phyloP scores from a whole-genome alignment of 2,113 vertebrate genomes.

The Sinosuthora webbiana region DNA sequence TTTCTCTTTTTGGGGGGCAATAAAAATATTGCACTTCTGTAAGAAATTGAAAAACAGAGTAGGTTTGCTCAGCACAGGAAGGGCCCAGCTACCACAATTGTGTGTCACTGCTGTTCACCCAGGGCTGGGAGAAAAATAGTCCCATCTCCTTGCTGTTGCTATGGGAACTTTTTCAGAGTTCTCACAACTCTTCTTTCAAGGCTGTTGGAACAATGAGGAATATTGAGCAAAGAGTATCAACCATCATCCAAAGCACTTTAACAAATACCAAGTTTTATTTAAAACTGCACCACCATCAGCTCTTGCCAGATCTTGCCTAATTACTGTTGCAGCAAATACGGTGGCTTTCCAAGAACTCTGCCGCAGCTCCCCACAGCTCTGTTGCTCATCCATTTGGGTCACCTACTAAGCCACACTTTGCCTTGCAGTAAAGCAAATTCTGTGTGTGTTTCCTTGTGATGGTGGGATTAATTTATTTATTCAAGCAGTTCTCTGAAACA shows the following conservation, averaged over 20 bases:
- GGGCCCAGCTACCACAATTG: neutral
- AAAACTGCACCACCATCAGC: neutral
- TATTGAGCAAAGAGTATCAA: neutral
- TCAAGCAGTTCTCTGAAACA: neutral
- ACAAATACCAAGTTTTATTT: constrained; percentile 37
- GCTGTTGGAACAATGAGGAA: constrained; percentile 32
- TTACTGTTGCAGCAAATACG: neutral
- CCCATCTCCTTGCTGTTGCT: constrained; percentile 44
- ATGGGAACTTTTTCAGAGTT: constrained; percentile 46
- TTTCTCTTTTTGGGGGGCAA: neutral
- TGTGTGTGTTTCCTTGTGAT: neutral
- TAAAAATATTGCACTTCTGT: neutral
- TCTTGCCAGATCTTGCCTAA: neutral
- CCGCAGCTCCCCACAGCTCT: constrained; percentile 32
- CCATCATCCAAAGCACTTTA: neutral
- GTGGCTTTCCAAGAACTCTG: constrained; percentile 34
- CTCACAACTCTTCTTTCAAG: constrained; percentile 7
- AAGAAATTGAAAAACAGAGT: neutral
- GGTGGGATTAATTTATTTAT: constrained; percentile 24
- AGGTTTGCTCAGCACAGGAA: neutral
- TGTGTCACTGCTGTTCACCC: neutral
- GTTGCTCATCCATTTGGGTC: constrained; percentile 28
- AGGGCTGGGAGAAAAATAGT: neutral
- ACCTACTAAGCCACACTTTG: constrained; percentile 21
- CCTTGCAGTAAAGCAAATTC: constrained; percentile 6